phyloP scores from a whole-genome alignment of 1,140 invertebrate species.

The Zeugodacus cucurbitae region DNA sequence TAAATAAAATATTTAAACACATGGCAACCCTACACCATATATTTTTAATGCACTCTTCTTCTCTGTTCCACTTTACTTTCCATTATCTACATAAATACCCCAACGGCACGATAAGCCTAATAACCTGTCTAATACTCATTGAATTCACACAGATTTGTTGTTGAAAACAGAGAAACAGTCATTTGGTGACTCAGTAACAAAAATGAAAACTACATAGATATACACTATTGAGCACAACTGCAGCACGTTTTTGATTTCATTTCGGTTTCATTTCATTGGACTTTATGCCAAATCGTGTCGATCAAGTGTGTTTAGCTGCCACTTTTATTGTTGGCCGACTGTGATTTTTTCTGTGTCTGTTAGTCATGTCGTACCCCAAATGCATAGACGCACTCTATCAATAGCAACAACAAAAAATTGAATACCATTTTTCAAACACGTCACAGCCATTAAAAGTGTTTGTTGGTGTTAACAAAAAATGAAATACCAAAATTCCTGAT shows the following conservation, averaged over 20 bases:
- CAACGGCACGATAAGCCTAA: background rate
- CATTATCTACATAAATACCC: background rate
- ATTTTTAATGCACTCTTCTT: no score
- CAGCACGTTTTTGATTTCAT: constrained; percentile 23
- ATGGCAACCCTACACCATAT: no score
- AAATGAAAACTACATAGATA: background rate
- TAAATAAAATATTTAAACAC: no score
- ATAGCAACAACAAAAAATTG: background rate
- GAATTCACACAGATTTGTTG: background rate
- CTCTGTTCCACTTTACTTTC: background rate
- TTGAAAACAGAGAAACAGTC: background rate
- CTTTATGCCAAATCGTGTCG: background rate
- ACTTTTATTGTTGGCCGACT: background rate
- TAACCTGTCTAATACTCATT: background rate
- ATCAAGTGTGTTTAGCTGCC: background rate
- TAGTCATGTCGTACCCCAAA: background rate
- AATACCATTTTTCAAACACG: background rate
- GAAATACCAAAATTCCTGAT: background rate
- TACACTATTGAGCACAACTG: background rate
- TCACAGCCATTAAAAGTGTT: background rate
- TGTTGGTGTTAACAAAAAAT: background rate
- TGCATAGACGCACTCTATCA: background rate
- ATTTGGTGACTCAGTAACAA: background rate
- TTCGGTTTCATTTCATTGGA: background rate
- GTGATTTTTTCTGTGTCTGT: background rate